These are phyloP conservation scores for Sclerodermus sp. DNA, from an alignment of 2,888 invertebrate genomes.

Conservation along the genomic window DNA sequence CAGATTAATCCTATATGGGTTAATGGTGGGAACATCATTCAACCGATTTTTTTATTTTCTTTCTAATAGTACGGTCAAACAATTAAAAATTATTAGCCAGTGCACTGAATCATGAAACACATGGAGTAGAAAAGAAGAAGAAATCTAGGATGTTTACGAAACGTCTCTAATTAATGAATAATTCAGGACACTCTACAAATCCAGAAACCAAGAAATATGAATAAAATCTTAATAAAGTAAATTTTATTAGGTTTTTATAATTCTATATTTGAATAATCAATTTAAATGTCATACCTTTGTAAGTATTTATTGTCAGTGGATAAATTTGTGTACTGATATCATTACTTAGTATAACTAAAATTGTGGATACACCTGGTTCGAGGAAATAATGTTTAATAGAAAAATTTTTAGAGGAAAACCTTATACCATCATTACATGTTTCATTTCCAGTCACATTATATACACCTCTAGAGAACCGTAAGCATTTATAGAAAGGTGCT, in stretches of 20 bases:
- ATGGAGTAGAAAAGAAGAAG: no score
- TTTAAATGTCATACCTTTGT: slow-evolving; percentile 68
- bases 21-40: no score
- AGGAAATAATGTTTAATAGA: slow-evolving; percentile 70
- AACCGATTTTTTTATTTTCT: no score
- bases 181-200: no score
- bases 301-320: slow-evolving; percentile 77
- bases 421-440: slow-evolving; percentile 62
- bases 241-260: slow-evolving; percentile 1
- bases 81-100: no score
- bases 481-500: slow-evolving; percentile 73
- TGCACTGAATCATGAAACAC: no score
- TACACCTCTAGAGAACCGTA: slow-evolving; percentile 65
- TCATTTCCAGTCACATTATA: slow-evolving; percentile 79
- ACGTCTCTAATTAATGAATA: no score
- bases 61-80: no score
- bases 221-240: slow-evolving; percentile 4
- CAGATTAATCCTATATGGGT: no score
- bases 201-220: no score
- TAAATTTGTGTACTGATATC: slow-evolving; percentile 71
- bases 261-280: not conserved
- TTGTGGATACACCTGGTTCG: slow-evolving; percentile 71
- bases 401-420: slow-evolving; percentile 64
- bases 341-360: slow-evolving; percentile 78
- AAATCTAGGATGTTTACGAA: no score